Base-by-base conservation (phyloP, 1,140 invertebrate species). In the Hyphantria cunea region DNA sequence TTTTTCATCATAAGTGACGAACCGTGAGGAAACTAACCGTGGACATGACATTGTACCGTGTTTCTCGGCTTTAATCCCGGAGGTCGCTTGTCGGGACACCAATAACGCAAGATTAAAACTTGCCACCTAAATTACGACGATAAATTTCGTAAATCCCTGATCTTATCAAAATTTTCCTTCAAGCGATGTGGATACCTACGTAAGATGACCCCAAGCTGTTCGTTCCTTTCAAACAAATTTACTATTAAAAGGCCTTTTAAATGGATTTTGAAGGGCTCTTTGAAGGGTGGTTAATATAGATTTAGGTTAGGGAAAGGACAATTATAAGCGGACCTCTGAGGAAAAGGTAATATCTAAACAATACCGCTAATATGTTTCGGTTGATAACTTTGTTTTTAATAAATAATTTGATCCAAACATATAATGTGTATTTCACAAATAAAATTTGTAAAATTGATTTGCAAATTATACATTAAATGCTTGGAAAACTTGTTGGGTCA, bases 61-160 rank as follows among this genome's bases (percentile, higher is more conserved):
- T 8, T 37, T 37, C 34, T 3, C 17, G 5, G 17, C 17, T 3
- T 25, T 25, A 25, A 25, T 25, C 17, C 17, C 5, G 17, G 17
- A 25, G 17, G 17, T 25, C 17, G 17, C 17, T 25, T 25, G 17
- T 25, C 17, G 17, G 17, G 1, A 8, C 34, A 37, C 34, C 8
- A 37, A 37, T 37, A 37, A 37, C 34, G 11, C 11, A 8, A 37
- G 17, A 25, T 25, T 25, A 37, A 33, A 51, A 59, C 7, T 45
- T 52, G 25, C 15, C 31, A 61, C 60, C 14, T 63, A 63, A 63
- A 63, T 63, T 55, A 63, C 34, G 34, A 41, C 52, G 52, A 63
- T 63, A 63, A 63, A 63, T 63, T 53, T 14, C n/a, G 32, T 15
- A 55, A 53, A 63, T 39, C 60, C 60, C 50, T 37, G 60, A 62